Evolutionary conservation across 2,113 vertebrate genomes (phyloP), one percentile per base, ranked within the genome.

Genomic region (Solea solea): DNA sequence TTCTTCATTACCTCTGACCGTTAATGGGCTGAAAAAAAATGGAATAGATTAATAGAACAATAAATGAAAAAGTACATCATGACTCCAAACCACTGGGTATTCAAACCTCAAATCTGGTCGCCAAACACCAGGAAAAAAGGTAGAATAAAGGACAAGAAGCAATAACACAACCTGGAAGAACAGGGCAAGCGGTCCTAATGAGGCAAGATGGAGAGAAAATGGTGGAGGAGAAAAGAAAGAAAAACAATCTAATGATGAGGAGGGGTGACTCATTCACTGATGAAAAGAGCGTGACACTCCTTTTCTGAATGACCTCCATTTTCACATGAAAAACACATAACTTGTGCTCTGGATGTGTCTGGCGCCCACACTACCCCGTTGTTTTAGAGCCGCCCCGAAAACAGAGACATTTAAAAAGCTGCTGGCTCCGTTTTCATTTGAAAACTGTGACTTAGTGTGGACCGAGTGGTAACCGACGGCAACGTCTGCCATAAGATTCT

Each of bases 231-330:
- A 58, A 46, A 72, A 69, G 0, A 58, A 59, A 58, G 50, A 72
- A 72, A 82, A 84, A 73, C 54, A 75, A 44, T 62, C 76, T 72
- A 73, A 85, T 78, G 71, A 83, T n/a, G 84, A 84, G 62, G 78
- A 78, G 71, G 73, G 76, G 76, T 75, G 86, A 85, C 56, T 82
- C 74, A 84, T 69, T 79, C 73, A 83, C 88, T 91, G 92, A 92
- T 93, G 88, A 94, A 92, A 89, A 90, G 74, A 74, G 67, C 61
- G 56, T 55, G 74, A 65, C 72, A 60, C 60, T 72, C 62, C 25
- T 78, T 72, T 72, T 70, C 57, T 49, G 78, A 83, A 79, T 82
- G 28, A 48, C 62, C 74, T 55, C 64, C 48, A 73, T 85, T 85
- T 69, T 76, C 80, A 69, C 58, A 68, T 2, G 21, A 57, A 58